phyloP scores from a whole-genome alignment of 2,797 vertebrate species.

The Oophaga sylvatica region DNA sequence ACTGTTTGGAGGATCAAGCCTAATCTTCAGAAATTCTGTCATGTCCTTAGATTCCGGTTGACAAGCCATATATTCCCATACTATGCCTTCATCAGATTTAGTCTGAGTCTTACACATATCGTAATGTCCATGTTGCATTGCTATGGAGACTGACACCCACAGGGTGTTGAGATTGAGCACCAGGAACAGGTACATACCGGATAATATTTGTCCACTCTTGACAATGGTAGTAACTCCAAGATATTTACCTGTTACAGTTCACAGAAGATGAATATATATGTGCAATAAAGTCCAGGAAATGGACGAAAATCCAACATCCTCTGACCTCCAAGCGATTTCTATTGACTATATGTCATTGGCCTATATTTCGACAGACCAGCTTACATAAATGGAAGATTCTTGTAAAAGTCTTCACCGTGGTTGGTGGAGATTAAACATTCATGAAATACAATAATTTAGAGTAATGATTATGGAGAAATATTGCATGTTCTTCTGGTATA shows the following conservation, averaged over 20 bases:
- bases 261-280: conserved; percentile 56
- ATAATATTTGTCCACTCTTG: conserved; percentile 64
- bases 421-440: conserved; percentile 7
- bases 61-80: conserved; percentile 99
- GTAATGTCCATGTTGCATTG: conserved; percentile 94
- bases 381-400: conserved; percentile 8
- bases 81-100: conserved; percentile 92
- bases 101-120: conserved; percentile 95
- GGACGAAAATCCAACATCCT: conserved; percentile 79
- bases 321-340: not conserved
- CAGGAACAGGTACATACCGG: conserved; percentile 89
- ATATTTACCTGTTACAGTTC: conserved; percentile 51
- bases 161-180: conserved; percentile 88
- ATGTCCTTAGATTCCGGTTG: conserved; percentile 95
- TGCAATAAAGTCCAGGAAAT: conserved; percentile 68
- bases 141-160: conserved; percentile 85
- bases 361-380: not conserved
- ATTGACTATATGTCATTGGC: not conserved
- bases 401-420: conserved; percentile 1
- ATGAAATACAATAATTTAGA: not conserved
- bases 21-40: conserved; percentile 92
- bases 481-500: not conserved
- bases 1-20: conserved; percentile 93
- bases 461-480: not conserved
- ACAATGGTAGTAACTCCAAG: conserved; percentile 16